Evolutionary conservation across 2,797 vertebrate genomes (phyloP).

Genomic region (Saguinus oedipus): DNA sequence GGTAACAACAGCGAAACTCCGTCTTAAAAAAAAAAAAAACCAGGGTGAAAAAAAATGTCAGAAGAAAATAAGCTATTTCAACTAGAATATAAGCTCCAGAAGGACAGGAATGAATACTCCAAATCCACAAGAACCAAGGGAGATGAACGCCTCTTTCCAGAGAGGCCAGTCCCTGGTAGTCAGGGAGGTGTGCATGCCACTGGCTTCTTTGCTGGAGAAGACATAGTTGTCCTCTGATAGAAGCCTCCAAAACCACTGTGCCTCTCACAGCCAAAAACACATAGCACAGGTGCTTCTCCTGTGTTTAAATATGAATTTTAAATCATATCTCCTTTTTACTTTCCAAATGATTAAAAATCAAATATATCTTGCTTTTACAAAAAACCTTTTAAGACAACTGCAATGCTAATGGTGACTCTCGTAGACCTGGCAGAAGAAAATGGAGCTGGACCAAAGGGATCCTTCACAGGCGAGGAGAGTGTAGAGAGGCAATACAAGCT

Average conservation of each 20-base stretch:
- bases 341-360: not conserved
- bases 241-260: not conserved
- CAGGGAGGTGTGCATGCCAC: not conserved
- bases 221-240: rapidly evolving
- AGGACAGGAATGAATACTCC: not conserved
- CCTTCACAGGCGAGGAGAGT: rapidly evolving
- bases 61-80: not conserved
- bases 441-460: not conserved
- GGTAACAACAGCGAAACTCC: no score
- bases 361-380: not conserved
- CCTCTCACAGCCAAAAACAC: not conserved
- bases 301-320: not conserved
- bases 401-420: not conserved
- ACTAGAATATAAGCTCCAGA: not conserved
- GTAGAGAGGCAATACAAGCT: not conserved
- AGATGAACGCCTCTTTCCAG: not conserved
- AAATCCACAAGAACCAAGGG: not conserved
- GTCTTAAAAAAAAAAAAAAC: not conserved
- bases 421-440: not conserved
- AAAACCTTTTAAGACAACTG: not conserved
- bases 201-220: not conserved
- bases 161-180: not conserved
- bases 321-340: not conserved
- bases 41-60: not conserved
- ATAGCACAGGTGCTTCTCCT: not conserved